Evolutionary conservation across 2,113 vertebrate genomes (phyloP), one percentile per base, ranked within the genome.

Genomic region (Tupaia tana): DNA sequence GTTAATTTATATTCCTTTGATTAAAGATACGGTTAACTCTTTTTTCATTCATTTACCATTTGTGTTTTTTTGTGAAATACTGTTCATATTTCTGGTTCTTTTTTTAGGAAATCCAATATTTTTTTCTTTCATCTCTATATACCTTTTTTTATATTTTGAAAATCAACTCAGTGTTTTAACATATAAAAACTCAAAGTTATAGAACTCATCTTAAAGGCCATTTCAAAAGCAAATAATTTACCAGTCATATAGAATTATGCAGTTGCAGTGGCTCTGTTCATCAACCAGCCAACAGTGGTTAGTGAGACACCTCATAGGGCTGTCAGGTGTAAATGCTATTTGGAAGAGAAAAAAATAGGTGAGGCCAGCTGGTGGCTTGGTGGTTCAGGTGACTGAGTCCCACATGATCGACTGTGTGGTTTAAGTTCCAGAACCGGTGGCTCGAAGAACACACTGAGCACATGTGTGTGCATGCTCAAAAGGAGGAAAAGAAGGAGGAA

Each of bases 1-100:
- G 67, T 96, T 75, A 56, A 81, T 74, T 59, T 91, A 9, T 24
- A 64, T 94, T 75, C 20, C 54, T 93, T 87, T 87, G 15, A 95
- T 96, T 93, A 90, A 95, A 92, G 59, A 73, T 74, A 12, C 86
- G 27, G 5, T 74, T 80, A 64, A 91, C 82, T 27, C 22, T 59
- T 89, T 89, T 95, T 94, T 95, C 12, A 70, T 94, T 96, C 94
- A 43, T 58, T 88, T 85, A 91, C 71, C 6, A 15, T n/a, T 80
- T 69, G 27, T 52, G 56, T 95, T 88, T 95, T 13, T 89, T 70
- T 89, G 13, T 95, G 71, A 96, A 96, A 80, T 89, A 31, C 20
- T 90, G 16, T 67, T 91, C 15, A 29, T 94, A 70, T 83, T 83
- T 96, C 96, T 82, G 34, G 25, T 61, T 7, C 54, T 81, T 29